Evolutionary conservation across 2,113 vertebrate genomes (phyloP).

Genomic region (Cryptotis parvus): DNA sequence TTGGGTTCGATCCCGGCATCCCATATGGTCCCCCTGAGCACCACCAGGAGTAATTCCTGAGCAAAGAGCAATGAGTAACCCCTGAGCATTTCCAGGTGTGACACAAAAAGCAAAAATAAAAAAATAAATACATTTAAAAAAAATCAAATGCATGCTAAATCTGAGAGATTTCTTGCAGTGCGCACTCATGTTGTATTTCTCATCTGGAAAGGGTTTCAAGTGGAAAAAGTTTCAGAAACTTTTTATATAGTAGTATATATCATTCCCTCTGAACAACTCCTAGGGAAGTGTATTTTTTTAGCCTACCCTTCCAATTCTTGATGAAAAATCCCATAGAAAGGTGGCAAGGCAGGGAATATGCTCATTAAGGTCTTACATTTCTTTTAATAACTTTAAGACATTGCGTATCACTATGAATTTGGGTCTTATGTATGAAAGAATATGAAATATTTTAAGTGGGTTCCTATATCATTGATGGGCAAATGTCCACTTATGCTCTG

Average conservation of each 20-base stretch:
- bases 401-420: not conserved
- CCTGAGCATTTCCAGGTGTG: too few relatives aligned
- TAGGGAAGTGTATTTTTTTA: not conserved
- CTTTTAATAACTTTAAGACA: constrained; percentile 14
- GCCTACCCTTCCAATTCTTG: not conserved
- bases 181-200: too few relatives aligned
- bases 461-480: not conserved
- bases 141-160: too few relatives aligned
- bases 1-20: too few relatives aligned
- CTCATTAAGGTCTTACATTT: constrained; percentile 6
- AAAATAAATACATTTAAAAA: too few relatives aligned
- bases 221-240: too few relatives aligned
- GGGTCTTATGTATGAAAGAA: not conserved
- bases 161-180: too few relatives aligned
- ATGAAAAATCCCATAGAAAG: not conserved
- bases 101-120: too few relatives aligned
- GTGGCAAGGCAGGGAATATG: not conserved
- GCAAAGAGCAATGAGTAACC: too few relatives aligned
- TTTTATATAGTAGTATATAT: not conserved
- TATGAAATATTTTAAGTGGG: not conserved
- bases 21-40: too few relatives aligned
- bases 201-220: too few relatives aligned
- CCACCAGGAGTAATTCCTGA: too few relatives aligned
- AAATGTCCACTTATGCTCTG: not conserved
- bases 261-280: not conserved